Evolutionary conservation across 2,113 vertebrate genomes (phyloP).

Genomic region (Xenopus laevis): DNA sequence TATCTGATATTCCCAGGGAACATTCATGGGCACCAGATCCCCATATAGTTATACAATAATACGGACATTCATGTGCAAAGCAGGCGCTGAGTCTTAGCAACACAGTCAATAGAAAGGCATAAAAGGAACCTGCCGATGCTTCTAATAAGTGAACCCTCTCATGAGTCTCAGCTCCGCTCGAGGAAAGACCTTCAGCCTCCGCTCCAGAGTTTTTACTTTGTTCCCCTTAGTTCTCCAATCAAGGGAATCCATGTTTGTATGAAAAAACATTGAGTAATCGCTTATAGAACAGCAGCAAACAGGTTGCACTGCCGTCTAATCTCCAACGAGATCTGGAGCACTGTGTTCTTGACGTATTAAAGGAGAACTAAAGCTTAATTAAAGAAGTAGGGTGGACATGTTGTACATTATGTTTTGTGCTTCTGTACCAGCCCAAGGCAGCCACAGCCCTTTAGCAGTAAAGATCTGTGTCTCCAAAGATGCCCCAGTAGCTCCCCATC

Average conservation of each 20-base stretch:
- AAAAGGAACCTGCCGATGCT: constrained; percentile 4
- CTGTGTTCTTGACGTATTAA: too few species aligned
- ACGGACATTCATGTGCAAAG: constrained; percentile 14
- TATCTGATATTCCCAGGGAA: neutral
- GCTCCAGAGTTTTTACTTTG: constrained; percentile 9
- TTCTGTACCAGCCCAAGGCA: too few species aligned
- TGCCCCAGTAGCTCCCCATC: too few species aligned
- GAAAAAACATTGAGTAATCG: constrained; percentile 17
- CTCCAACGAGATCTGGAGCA: neutral
- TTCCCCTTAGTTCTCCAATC: neutral
- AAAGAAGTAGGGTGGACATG: too few species aligned
- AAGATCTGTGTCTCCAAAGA: too few species aligned
- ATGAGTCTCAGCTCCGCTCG: constrained; percentile 1
- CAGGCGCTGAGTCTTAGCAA: neutral
- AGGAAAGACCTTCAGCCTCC: constrained; percentile 18
- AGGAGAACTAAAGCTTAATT: too few species aligned
- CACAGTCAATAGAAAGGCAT: neutral
- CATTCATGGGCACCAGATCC: neutral
- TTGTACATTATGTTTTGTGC: too few species aligned
- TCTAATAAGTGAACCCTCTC: constrained; percentile 11
- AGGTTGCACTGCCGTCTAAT: neutral
- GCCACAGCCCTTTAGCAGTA: too few species aligned
- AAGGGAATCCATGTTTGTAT: neutral
- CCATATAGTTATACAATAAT: neutral
- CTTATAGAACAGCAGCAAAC: constrained; percentile 12